Evolutionary conservation across 2,888 invertebrate species (phyloP), one percentile per base, ranked within the genome.

Genomic region (Ectemnius continuus): DNA sequence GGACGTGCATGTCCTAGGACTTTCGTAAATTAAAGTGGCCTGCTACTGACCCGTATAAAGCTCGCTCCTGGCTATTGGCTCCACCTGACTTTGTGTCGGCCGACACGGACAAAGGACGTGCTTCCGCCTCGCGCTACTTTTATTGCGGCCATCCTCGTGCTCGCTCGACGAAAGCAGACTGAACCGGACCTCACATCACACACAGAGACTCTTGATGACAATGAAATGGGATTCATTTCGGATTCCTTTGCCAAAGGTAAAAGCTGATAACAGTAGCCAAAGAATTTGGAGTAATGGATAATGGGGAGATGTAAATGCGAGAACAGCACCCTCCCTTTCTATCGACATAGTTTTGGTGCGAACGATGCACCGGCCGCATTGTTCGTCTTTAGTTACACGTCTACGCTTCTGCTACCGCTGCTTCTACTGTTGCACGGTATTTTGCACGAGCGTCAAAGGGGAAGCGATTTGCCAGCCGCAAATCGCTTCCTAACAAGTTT

Each of bases 401-500:
- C 70, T 61, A 45, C 48, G 52, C 48, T 13, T 57, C 69, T 61
- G 58, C 60, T 8, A 36, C 36, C 6, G 36, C 8, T 36, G 8
- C 36, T 36, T 36, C 36, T 11, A 36, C 11, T 36, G 36, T 11
- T 36, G 8, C 8, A 11, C 36, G 36, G 36, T 73, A 80, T 82
- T 78, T 79, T 73, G 77, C 76, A 36, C 8, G 0, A 36, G 36
- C 36, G 36, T 36, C 36, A 36, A 36, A 36, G 8, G 36, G 36
- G 36, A 11, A 84, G 84, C 78, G 73, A 75, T 64, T 64, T 60
- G 57, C 52, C 36, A 63, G 66, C 72, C 73, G 66, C 71, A 76
- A 79, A 71, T 76, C 75, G 81, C 73, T 80, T 80, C 75, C 75
- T 86, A 86, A 85, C 84, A 84, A 86, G 82, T 86, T 84, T 67